Evolutionary conservation across 2,797 vertebrate species (phyloP).

Genomic region (Muscicapa comitata): DNA sequence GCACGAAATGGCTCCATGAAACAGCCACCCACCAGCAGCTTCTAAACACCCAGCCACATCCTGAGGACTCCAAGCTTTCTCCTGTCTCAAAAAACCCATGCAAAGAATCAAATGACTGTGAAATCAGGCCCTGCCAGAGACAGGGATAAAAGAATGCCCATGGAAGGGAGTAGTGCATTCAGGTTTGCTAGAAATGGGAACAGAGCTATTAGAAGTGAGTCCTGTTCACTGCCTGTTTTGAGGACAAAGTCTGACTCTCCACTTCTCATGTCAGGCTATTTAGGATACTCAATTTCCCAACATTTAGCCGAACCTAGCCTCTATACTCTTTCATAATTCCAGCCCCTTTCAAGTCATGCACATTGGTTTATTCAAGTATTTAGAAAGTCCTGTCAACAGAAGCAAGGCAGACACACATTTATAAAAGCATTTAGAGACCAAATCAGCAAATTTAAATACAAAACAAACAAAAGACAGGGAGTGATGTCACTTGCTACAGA

Average conservation of each 20-base stretch:
- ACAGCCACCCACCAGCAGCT: not conserved
- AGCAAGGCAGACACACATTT: not conserved
- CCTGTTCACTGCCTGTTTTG: not conserved
- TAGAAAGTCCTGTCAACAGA: not conserved
- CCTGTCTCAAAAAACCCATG: not conserved
- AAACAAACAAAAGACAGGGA: not conserved
- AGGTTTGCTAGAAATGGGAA: not conserved
- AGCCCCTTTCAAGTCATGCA: not conserved
- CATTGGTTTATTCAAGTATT: not conserved
- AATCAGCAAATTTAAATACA: not conserved
- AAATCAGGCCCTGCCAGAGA: not conserved
- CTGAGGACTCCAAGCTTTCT: not conserved
- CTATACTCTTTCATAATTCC: not conserved
- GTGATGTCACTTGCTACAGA: not conserved
- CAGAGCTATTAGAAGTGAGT: accelerated
- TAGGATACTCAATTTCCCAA: not conserved
- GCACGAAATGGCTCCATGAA: not conserved
- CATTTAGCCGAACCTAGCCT: not conserved
- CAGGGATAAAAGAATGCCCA: not conserved
- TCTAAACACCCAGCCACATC: not conserved
- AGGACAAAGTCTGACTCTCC: not conserved
- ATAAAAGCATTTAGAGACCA: not conserved
- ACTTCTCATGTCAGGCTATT: not conserved
- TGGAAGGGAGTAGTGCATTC: not conserved
- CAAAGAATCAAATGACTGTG: not conserved